Evolutionary conservation across 2,113 vertebrate genomes (phyloP).

Genomic region (Zosterops pallidus): DNA sequence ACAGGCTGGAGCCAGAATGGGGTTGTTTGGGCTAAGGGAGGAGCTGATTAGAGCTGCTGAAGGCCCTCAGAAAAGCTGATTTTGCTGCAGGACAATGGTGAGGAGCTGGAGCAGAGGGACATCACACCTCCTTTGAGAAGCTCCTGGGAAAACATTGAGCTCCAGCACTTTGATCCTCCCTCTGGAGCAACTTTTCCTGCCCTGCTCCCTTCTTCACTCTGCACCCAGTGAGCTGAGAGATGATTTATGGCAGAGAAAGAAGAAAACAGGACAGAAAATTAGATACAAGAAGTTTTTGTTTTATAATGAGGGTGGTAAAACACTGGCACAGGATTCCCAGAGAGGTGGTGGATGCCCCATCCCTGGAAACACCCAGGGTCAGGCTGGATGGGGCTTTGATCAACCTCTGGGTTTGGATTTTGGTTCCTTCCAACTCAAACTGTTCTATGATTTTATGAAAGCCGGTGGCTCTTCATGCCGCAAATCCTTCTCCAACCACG

Average conservation of each 20-base stretch:
- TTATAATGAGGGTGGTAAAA: background rate
- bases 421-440: background rate
- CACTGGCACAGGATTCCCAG: background rate
- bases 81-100: background rate
- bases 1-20: background rate
- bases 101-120: background rate
- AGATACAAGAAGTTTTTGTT: background rate
- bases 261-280: background rate
- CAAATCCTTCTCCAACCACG: background rate
- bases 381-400: background rate
- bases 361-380: background rate
- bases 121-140: background rate
- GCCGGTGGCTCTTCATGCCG: background rate
- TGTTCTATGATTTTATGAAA: background rate
- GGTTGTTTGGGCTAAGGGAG: constrained; percentile 28
- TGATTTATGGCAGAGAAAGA: background rate
- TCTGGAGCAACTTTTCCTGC: background rate
- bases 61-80: background rate
- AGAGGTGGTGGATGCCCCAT: background rate
- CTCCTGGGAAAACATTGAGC: background rate
- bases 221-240: background rate
- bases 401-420: background rate
- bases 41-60: background rate
- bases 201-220: fast-evolving
- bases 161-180: background rate